phyloP scores from a whole-genome alignment of 2,113 vertebrate species.

The Dromas ardeola region DNA sequence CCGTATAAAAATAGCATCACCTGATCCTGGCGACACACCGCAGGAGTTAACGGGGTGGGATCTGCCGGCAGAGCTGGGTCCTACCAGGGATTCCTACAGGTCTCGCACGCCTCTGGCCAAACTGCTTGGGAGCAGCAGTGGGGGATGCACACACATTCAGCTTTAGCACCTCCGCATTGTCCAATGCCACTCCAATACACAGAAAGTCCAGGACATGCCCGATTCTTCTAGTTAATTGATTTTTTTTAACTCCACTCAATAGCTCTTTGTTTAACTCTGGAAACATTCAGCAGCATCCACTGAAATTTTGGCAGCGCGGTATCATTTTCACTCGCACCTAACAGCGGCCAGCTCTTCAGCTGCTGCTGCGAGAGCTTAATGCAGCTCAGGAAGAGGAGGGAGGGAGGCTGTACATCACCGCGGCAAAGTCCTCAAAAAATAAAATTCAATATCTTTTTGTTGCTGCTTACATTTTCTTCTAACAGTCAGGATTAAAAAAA shows the following conservation, averaged over 20 bases:
- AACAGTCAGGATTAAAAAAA: not conserved
- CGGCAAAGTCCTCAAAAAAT: not conserved
- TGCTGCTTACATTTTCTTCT: not conserved
- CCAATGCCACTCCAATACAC: rapidly evolving
- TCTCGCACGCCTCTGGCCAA: rapidly evolving
- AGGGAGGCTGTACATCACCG: not conserved
- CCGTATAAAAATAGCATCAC: rapidly evolving
- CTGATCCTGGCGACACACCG: not conserved
- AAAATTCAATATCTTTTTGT: not conserved
- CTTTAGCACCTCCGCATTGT: not conserved
- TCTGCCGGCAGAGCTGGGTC: not conserved
- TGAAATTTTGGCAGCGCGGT: not conserved
- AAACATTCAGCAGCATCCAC: constrained; percentile 19
- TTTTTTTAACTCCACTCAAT: not conserved
- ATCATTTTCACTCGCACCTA: not conserved
- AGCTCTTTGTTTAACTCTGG: constrained; percentile 37
- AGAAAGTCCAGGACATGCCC: not conserved
- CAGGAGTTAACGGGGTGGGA: not conserved
- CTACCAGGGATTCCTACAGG: not conserved
- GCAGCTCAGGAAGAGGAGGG: not conserved
- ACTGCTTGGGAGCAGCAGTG: not conserved
- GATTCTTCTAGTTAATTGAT: not conserved
- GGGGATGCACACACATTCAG: rapidly evolving
- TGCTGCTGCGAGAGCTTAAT: not conserved
- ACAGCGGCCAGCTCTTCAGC: not conserved